These are phyloP conservation scores for Oreochromis mossambicus DNA, from an alignment of 2,797 vertebrate species.

Conservation along the genomic window DNA sequence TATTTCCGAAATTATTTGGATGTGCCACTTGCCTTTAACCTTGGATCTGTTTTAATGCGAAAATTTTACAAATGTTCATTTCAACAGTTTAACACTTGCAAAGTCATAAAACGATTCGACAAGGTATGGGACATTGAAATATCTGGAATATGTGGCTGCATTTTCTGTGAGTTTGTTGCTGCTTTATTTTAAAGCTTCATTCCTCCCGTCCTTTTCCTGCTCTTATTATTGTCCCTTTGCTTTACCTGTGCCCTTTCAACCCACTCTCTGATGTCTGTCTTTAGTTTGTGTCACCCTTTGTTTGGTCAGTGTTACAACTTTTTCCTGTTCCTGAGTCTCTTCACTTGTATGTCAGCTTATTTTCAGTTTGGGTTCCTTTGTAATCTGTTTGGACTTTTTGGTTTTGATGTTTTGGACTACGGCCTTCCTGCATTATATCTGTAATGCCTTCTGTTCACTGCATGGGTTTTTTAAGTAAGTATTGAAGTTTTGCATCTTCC, in stretches of 20 bases:
- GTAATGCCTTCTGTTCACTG: background rate
- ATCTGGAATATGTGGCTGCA: background rate
- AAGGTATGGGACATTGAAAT: background rate
- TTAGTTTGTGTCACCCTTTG: background rate
- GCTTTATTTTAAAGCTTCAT: background rate
- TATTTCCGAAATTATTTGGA: constrained; percentile 36
- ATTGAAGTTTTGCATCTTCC: background rate
- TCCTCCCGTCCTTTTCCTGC: background rate
- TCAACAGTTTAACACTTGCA: constrained; percentile 26
- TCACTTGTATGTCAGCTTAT: too few species aligned
- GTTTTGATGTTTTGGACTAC: background rate
- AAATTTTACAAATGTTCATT: constrained; percentile 8
- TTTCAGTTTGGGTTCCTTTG: background rate
- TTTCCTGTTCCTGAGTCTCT: background rate
- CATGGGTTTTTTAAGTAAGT: background rate
- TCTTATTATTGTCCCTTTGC: background rate
- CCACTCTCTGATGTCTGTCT: background rate
- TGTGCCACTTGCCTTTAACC: background rate
- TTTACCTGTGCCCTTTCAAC: background rate
- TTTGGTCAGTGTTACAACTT: background rate
- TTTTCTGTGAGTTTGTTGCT: background rate
- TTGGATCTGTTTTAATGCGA: constrained; percentile 29
- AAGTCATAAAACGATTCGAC: constrained; percentile 29
- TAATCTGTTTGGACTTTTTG: background rate
- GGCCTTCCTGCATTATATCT: background rate